Base-by-base conservation (phyloP, 2,113 vertebrate genomes). In the Entosphenus tridentatus region DNA sequence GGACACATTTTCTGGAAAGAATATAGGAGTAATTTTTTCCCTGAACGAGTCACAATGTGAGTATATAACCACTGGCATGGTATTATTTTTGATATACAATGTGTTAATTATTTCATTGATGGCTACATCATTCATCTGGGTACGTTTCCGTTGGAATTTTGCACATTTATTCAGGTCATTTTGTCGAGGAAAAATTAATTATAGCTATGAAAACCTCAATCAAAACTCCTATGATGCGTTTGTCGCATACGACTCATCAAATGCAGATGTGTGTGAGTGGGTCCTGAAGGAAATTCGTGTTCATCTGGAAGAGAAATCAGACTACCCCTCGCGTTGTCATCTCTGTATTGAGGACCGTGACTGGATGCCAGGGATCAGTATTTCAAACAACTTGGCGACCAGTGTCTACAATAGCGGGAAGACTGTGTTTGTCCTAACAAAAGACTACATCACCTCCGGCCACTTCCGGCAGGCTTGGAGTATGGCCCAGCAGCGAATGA, bases 91-190 rank as follows among this genome's bases (percentile, higher is more conserved):
- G 16, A 39, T 86, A 56, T 81, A 80, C 21, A 39, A 39, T 39
- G 83, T 83, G 2, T 18, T 78, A 1, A 2, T 82, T 72, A 76
- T 92, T 3, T 73, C 74, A 76, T 71, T 89, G 14, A 77, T 87
- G 73, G 76, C 82, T 13, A 69, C 87, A 13, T 71, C 81, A 11
- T 81, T 87, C 74, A 82, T 73, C n/a, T 39, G 39, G 39, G 39
- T 39, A 39, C 84, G 86, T 58, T 96, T 88, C 76, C 83, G 86
- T 74, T 96, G 92, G 91, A 88, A 97, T 13, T 78, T 91, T 67
- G 90, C 90, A 88, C 95, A 95, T 7, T 82, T 83, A 69, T 96
- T 93, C 73, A 84, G 95, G 73, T 89, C 91, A 75, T 87, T 83
- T 57, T 69, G 76, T 72, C 90, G 82, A 77, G 55, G 89, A 72